Conservation (phyloP, 2,888 invertebrate genomes). For the Trachelus troglodyta region DNA sequence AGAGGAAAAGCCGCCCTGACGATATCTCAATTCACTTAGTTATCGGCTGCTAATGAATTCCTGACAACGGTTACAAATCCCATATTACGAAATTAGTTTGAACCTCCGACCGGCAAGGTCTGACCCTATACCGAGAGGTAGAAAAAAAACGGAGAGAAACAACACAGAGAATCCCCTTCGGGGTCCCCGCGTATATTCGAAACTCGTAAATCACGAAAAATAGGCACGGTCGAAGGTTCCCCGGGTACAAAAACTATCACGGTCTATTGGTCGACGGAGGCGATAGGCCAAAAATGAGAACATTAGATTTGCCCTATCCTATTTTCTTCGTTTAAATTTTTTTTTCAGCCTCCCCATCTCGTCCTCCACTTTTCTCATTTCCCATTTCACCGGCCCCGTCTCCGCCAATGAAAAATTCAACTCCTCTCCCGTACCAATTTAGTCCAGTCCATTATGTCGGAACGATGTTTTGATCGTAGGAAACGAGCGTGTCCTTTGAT, state of each 20-base stretch:
- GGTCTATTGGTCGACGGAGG: conserved; percentile 20
- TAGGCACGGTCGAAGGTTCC: conserved; percentile 30
- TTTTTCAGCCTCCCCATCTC: not conserved
- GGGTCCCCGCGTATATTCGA: conserved; percentile 37
- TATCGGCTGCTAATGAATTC: conserved; percentile 57
- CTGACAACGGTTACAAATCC: conserved; percentile 42
- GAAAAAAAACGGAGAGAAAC: conserved; percentile 28
- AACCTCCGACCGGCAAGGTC: conserved; percentile 35
- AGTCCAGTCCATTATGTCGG: not conserved
- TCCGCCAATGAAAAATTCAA: conserved; percentile 7
- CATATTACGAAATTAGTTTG: conserved; percentile 57
- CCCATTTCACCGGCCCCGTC: not conserved
- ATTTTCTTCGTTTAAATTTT: not conserved
- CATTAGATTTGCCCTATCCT: conserved; percentile 20
- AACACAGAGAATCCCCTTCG: conserved; percentile 11
- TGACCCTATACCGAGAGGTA: conserved; percentile 27
- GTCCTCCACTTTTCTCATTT: not conserved
- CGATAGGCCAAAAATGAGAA: conserved; percentile 14
- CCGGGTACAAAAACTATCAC: conserved; percentile 21
- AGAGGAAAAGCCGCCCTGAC: conserved; percentile 19
- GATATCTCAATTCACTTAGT: conserved; percentile 51
- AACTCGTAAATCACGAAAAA: conserved; percentile 58
- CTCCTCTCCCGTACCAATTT: conserved; percentile 7
- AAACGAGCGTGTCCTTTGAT: conserved; percentile 16
- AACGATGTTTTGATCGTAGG: conserved; percentile 20